Evolutionary conservation across 2,888 invertebrate species (phyloP).

Genomic region (Thecocarcelia acutangulata): DNA sequence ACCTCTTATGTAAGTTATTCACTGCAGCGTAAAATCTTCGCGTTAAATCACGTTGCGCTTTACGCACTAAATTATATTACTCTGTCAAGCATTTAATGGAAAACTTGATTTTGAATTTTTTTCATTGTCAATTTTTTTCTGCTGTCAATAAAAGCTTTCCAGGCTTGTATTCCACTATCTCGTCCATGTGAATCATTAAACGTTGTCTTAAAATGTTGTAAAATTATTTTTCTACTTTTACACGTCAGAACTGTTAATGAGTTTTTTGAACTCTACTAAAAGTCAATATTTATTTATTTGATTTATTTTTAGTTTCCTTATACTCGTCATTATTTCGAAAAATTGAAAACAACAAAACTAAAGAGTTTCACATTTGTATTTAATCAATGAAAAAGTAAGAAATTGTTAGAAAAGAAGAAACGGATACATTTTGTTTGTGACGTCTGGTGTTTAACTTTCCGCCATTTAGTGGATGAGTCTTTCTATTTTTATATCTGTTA

Average conservation of each 20-base stretch:
- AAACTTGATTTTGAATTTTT: too few relatives aligned
- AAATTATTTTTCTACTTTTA: conserved; percentile 24
- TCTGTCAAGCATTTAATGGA: too few relatives aligned
- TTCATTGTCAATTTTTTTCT: too few relatives aligned
- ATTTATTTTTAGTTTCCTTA: conserved; percentile 10
- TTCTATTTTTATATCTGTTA: conserved; percentile 58
- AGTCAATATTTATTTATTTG: conserved; percentile 57
- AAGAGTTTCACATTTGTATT: neutral
- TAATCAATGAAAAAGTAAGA: neutral
- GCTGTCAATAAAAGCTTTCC: too few relatives aligned
- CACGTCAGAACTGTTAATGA: conserved; percentile 52
- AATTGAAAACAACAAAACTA: conserved; percentile 18
- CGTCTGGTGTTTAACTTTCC: conserved; percentile 35
- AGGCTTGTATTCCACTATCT: too few relatives aligned
- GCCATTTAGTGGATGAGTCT: conserved; percentile 34
- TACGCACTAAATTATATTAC: too few relatives aligned
- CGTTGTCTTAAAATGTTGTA: neutral
- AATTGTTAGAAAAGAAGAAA: conserved; percentile 5
- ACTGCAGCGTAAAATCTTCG: too few relatives aligned
- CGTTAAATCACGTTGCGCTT: too few relatives aligned
- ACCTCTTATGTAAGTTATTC: too few relatives aligned
- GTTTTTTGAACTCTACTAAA: conserved; percentile 60
- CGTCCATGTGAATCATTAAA: neutral
- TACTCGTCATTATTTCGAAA: conserved; percentile 3
- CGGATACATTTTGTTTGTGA: conserved; percentile 31